These are phyloP conservation scores for Chirona hameri DNA, from an alignment of 2,888 invertebrate species.

Conservation along the genomic window DNA sequence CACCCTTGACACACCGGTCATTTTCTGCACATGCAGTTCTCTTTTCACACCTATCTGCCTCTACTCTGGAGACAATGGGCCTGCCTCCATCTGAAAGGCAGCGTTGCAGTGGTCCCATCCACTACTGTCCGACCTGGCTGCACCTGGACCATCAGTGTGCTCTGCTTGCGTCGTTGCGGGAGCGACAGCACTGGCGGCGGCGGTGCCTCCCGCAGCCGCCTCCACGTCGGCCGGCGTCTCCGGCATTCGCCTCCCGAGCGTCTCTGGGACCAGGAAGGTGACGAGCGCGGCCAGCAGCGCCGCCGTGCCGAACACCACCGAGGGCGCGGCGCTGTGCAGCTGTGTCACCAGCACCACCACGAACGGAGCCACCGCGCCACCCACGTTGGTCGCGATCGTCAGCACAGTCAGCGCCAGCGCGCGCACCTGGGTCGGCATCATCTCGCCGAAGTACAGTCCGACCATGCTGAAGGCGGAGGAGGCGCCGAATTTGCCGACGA, in stretches of 20 bases:
- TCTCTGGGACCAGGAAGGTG: not conserved
- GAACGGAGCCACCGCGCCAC: constrained; percentile 52
- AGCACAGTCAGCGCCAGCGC: constrained; percentile 43
- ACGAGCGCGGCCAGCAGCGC: not conserved
- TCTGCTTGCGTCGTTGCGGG: too few species aligned
- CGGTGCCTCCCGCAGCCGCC: too few species aligned
- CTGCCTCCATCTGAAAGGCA: too few species aligned
- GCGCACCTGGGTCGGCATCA: constrained; percentile 47
- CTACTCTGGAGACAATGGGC: too few species aligned
- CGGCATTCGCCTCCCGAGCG: not conserved
- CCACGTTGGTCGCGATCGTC: constrained; percentile 46
- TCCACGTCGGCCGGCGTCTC: not conserved
- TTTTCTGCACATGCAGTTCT: too few species aligned
- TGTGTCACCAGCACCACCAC: constrained; percentile 41
- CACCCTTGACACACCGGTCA: too few species aligned
- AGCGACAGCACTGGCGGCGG: too few species aligned
- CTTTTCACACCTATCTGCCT: too few species aligned
- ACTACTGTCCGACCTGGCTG: too few species aligned
- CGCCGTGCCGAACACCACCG: not conserved
- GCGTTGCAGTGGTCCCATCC: too few species aligned
- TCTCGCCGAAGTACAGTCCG: constrained; percentile 47
- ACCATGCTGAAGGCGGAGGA: constrained; percentile 50
- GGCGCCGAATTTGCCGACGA: constrained; percentile 48
- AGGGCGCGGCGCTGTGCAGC: constrained; percentile 6
- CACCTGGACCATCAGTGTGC: too few species aligned